A percentile compares a stretch with the other conserved stretches of the same genome.
Evolutionary conservation across 2,888 invertebrate genomes (phyloP).

Genomic region (Microdon myrmicae): DNA sequence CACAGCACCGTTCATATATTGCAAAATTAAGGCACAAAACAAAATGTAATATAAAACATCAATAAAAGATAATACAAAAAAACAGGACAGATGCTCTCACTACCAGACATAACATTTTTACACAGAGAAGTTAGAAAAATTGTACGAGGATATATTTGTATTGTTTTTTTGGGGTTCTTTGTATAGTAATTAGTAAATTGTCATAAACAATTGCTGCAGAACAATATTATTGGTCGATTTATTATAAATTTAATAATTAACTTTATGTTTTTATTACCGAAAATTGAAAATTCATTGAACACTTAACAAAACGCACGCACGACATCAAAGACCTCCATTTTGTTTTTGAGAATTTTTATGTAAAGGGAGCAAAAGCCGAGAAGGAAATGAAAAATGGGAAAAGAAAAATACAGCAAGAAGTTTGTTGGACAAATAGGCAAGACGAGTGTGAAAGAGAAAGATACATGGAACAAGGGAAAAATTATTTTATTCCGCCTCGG

Average conservation of each 20-base stretch:
- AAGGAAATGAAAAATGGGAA: conserved; percentile 29
- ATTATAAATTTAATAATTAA: conserved; percentile 56
- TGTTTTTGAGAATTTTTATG: conserved; percentile 62
- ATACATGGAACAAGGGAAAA: conserved; percentile 21
- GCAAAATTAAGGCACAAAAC: conserved; percentile 14
- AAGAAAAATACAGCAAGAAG: conserved; percentile 32
- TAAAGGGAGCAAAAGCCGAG: conserved; percentile 51
- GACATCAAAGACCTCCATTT: conserved; percentile 68
- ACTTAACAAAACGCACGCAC: conserved; percentile 67
- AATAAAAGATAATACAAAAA: conserved; percentile 4
- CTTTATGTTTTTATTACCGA: conserved; percentile 62
- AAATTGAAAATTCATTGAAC: conserved; percentile 63
- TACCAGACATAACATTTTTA: conserved; percentile 46
- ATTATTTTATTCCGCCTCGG: conserved; percentile 27
- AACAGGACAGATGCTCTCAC: conserved; percentile 8
- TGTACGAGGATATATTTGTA: conserved; percentile 7
- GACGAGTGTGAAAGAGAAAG: conserved; percentile 13
- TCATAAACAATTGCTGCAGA: too few species aligned
- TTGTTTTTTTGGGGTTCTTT: conserved; percentile 58
- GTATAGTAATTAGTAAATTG: conserved; percentile 56
- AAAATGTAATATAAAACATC: conserved; percentile 27
- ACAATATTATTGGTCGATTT: conserved; percentile 55
- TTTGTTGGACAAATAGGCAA: conserved; percentile 22
- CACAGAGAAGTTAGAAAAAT: background rate
- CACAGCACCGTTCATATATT: background rate